Base-by-base conservation (phyloP, 2,888 invertebrate genomes). In the Eilema sororculum region DNA sequence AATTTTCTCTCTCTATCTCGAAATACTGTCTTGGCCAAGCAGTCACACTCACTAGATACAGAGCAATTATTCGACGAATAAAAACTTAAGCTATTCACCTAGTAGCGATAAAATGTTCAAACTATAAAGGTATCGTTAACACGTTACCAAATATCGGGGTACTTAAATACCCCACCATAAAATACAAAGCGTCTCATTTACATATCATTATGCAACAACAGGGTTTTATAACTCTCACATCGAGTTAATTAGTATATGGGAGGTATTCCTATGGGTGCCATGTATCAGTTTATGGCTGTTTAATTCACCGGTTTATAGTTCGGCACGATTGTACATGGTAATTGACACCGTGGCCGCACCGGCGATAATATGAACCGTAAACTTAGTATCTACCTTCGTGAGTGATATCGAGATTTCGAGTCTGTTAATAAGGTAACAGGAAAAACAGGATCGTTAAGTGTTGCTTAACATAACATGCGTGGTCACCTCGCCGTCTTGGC, bases 181-280 rank as follows among this genome's bases (percentile, higher is more conserved):
- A 79, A 74, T 74, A 78, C 74, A 78, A 79, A 78, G 67, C 41
- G 65, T 62, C 69, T 76, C 65, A 82, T 80, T 80, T 72, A 73
- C 80, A 81, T 82, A 82, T 63, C 58, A 77, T 75, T 78, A 75
- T 57, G 56, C 41, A 65, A 68, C 65, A 69, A 78, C 30, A 24
- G 68, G 71, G 46, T 30, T 78, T 74, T 77, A 80, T 67, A 65
- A 71, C 62, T 30, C 59, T 67, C 68, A 72, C 68, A 74, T 67
- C 67, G 28, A 74, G 66, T 74, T 82, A 82, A 82, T 83, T 82
- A 78, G 82, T 83, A 75, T 74, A 83, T 82, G 80, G 82, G 78
- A 76, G 74, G 78, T 77, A 77, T 82, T 79, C 78, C 63, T 62
- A 67, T 78, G 71, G 75, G 68, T 67, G 69, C 69, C 74, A 65